Conservation (phyloP, 2,797 vertebrate genomes). For the Neomorphus geoffroyi region DNA sequence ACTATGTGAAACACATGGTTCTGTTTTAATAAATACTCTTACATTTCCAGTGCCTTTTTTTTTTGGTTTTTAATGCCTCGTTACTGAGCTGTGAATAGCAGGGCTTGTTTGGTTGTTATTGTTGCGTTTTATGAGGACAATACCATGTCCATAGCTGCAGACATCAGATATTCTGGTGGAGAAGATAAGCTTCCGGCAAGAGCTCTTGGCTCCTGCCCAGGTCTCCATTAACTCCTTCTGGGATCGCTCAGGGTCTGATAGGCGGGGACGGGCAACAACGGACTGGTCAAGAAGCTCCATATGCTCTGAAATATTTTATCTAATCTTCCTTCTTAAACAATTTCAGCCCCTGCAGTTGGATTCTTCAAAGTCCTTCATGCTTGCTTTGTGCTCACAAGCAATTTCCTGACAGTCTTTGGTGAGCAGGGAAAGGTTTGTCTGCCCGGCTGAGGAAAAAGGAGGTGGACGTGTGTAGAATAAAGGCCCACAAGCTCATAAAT, state of each 20-base stretch:
- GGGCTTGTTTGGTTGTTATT: slow-evolving; percentile 32
- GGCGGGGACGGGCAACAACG: neutral
- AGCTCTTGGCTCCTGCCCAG: slow-evolving; percentile 23
- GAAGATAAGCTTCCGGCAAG: slow-evolving; percentile 44
- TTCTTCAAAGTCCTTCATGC: neutral
- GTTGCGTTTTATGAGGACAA: slow-evolving; percentile 49
- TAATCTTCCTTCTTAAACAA: slow-evolving; percentile 6
- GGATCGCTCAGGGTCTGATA: slow-evolving; percentile 31
- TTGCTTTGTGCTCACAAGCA: neutral
- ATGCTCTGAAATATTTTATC: slow-evolving; percentile 28
- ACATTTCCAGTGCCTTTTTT: neutral
- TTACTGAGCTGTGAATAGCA: slow-evolving; percentile 22
- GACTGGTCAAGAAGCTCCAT: slow-evolving; percentile 15
- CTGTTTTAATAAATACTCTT: slow-evolving; percentile 40
- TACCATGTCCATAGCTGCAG: slow-evolving; percentile 12
- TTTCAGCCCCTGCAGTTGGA: neutral
- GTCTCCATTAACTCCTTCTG: slow-evolving; percentile 33
- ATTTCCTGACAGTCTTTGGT: neutral
- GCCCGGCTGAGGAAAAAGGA: neutral
- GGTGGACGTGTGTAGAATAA: neutral
- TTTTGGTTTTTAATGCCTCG: neutral
- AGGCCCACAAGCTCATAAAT: neutral
- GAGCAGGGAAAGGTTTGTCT: neutral
- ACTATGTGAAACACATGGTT: slow-evolving; percentile 63
- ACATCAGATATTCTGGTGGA: slow-evolving; percentile 15